Percentiles rank a stretch among this genome's conserved stretches.
phyloP scores from a whole-genome alignment of 2,113 vertebrate species.

The Colinus virginianus region DNA sequence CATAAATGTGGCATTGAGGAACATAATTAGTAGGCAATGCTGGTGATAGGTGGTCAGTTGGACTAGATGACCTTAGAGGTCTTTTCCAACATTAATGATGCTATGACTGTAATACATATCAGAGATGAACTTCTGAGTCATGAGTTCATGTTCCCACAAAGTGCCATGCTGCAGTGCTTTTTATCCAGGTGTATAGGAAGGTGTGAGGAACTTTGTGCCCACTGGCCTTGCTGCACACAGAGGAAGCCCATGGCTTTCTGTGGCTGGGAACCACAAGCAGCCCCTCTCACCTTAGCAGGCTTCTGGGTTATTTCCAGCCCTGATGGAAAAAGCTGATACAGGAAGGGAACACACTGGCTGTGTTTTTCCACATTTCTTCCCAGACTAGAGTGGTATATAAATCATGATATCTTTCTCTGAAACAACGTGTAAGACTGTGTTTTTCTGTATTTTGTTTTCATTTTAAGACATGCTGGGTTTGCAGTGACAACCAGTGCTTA shows the following conservation, averaged over 20 bases:
- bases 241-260: background rate
- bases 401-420: background rate
- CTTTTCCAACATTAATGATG: too few relatives aligned
- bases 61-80: too few relatives aligned
- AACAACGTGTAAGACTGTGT: background rate
- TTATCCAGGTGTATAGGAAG: background rate
- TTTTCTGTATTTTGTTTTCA: background rate
- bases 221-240: background rate
- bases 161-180: background rate
- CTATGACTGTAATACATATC: background rate
- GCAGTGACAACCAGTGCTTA: background rate
- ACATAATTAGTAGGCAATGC: too few relatives aligned
- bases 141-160: background rate
- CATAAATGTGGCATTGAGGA: too few relatives aligned
- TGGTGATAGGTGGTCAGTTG: too few relatives aligned
- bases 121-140: background rate
- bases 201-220: background rate
- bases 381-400: background rate
- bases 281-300: background rate
- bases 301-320: background rate
- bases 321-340: background rate
- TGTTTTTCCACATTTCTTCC: background rate
- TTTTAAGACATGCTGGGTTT: conserved; percentile 1
- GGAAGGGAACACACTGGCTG: accelerated
- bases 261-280: background rate